These are phyloP conservation scores for Dreissena rostriformis DNA, from an alignment of 1,140 invertebrate genomes.

Conservation along the genomic window DNA sequence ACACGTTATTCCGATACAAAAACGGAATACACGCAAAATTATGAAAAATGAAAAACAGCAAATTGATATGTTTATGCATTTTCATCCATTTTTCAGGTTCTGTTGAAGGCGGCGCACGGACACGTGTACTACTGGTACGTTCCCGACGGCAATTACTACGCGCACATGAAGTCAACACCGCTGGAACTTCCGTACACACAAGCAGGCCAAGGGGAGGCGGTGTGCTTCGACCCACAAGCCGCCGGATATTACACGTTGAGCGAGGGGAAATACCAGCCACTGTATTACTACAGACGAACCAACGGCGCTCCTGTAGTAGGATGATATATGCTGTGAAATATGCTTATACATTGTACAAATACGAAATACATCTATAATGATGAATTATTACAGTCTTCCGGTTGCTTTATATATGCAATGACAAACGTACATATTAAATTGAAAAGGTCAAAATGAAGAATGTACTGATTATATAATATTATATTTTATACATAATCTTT, in stretches of 20 bases:
- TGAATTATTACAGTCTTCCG: too few species aligned
- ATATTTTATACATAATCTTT: too few species aligned
- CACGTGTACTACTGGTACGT: conserved; percentile 61
- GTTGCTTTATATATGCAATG: too few species aligned
- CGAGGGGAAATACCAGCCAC: conserved; percentile 58
- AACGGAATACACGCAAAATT: background rate
- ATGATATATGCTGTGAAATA: background rate
- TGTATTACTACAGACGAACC: conserved; percentile 57
- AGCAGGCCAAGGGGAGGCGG: conserved; percentile 59
- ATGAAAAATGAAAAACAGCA: background rate
- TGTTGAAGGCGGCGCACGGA: conserved; percentile 63
- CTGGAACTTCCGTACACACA: conserved; percentile 53
- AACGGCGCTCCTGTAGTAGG: background rate
- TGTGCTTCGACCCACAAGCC: conserved; percentile 59
- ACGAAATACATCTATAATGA: too few species aligned
- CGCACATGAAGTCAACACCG: conserved; percentile 39
- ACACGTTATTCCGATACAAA: background rate
- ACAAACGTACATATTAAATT: too few species aligned
- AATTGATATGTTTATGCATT: background rate
- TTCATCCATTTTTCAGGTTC: conserved; percentile 25
- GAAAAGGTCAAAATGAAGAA: too few species aligned
- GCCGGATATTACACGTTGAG: conserved; percentile 67
- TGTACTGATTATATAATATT: too few species aligned
- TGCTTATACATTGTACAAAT: too few species aligned
- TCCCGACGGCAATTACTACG: conserved; percentile 56